phyloP scores from a whole-genome alignment of 2,797 vertebrate genomes.

The Buceros bicornis region DNA sequence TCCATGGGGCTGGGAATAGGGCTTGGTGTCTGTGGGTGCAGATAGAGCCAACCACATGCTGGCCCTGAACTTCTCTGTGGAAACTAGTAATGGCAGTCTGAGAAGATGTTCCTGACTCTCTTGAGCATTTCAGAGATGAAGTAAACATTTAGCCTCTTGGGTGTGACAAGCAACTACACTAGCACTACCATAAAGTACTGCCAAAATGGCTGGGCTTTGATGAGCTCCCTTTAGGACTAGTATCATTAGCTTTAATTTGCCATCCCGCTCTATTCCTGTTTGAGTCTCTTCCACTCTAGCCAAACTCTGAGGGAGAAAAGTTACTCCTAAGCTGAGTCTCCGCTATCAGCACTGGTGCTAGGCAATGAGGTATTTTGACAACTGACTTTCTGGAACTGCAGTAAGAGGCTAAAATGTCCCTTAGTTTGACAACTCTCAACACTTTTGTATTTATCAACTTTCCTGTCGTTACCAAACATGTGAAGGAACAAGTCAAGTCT shows the following conservation, averaged over 20 bases:
- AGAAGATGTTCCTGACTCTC: neutral
- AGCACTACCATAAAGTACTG: neutral
- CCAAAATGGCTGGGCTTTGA: neutral
- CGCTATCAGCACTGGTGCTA: neutral
- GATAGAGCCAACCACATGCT: neutral
- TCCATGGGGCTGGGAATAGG: neutral
- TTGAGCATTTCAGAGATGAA: neutral
- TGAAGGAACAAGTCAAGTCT: neutral
- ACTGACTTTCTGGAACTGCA: neutral
- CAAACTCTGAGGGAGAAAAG: neutral
- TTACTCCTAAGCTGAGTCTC: neutral
- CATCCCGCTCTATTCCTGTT: neutral
- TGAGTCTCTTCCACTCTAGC: neutral
- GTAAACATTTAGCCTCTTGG: neutral
- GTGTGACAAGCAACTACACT: neutral
- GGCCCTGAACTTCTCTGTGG: neutral
- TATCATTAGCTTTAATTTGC: neutral
- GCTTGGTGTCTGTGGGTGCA: neutral
- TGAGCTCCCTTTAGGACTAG: neutral
- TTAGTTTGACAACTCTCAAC: neutral
- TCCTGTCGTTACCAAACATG: neutral
- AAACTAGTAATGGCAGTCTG: neutral
- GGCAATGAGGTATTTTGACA: neutral
- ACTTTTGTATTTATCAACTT: neutral
- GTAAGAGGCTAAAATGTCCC: neutral